Evolutionary conservation across 2,797 vertebrate species (phyloP).

Genomic region (Cheirogaleus major): DNA sequence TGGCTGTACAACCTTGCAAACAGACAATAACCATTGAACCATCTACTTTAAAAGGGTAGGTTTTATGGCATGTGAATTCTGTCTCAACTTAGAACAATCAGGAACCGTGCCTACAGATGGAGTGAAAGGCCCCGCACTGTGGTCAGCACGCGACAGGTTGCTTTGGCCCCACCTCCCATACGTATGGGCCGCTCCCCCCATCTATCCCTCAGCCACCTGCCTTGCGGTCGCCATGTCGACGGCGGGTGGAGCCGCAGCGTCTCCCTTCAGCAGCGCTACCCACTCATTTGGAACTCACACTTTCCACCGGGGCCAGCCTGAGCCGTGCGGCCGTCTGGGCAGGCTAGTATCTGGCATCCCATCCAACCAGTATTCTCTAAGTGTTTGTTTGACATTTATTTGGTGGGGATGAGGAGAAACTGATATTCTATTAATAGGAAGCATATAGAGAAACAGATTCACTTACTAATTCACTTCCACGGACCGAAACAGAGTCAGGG

Average conservation of each 20-base stretch:
- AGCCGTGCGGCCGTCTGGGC: slow-evolving; percentile 45
- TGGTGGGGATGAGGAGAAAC: slow-evolving; percentile 44
- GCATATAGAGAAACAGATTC: slow-evolving; percentile 31
- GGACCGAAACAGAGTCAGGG: background rate
- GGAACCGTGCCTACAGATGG: background rate
- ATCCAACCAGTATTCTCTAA: slow-evolving; percentile 21
- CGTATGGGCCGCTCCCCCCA: background rate
- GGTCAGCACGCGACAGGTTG: background rate
- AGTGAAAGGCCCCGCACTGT: background rate
- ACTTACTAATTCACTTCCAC: background rate
- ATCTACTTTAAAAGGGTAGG: background rate
- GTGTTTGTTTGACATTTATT: slow-evolving; percentile 72
- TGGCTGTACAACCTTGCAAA: background rate
- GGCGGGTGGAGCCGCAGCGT: background rate
- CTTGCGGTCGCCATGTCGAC: background rate
- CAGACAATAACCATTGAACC: background rate
- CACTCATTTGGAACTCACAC: background rate
- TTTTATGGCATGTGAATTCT: background rate
- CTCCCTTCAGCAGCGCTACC: background rate
- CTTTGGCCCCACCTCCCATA: background rate
- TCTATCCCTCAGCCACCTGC: background rate
- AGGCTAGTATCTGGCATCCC: slow-evolving; percentile 7
- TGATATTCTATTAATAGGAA: slow-evolving; percentile 55
- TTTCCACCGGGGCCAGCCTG: slow-evolving; percentile 36
- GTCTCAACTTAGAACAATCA: background rate